phyloP scores from a whole-genome alignment of 2,888 invertebrate species.

The Oligia strigilis region DNA sequence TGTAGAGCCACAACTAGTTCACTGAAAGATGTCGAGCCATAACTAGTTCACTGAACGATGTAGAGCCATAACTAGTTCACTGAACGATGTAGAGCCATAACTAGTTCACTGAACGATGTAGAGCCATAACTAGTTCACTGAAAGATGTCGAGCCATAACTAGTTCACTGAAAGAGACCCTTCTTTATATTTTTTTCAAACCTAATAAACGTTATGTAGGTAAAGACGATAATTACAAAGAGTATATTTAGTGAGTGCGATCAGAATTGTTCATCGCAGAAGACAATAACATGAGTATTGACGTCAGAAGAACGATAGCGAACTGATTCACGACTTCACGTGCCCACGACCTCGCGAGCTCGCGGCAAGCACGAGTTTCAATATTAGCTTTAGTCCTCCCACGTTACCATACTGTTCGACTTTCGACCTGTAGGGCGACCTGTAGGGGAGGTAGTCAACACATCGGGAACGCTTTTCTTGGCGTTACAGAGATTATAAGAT shows the following conservation, averaged over 20 bases:
- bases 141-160: background rate
- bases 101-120: background rate
- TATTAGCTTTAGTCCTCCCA: conserved; percentile 3
- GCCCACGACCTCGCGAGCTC: background rate
- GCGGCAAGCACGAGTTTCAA: background rate
- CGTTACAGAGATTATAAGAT: background rate
- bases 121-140: background rate
- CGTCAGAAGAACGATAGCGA: conserved; percentile 47
- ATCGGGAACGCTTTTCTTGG: too few relatives aligned
- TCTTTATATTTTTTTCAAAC: background rate
- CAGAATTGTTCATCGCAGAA: conserved; percentile 31
- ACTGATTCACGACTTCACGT: conserved; percentile 54
- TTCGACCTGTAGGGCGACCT: too few relatives aligned
- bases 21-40: background rate
- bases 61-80: background rate
- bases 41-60: too few relatives aligned
- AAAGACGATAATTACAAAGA: background rate
- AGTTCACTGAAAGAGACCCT: background rate
- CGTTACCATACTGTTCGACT: too few relatives aligned
- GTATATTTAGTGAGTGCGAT: conserved; percentile 33
- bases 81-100: background rate
- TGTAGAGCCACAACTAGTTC: background rate
- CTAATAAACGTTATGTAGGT: background rate
- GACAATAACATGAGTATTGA: conserved; percentile 51
- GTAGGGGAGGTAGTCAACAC: too few relatives aligned